phyloP scores from a whole-genome alignment of 2,797 vertebrate species.

The Sandelia bainsii region DNA sequence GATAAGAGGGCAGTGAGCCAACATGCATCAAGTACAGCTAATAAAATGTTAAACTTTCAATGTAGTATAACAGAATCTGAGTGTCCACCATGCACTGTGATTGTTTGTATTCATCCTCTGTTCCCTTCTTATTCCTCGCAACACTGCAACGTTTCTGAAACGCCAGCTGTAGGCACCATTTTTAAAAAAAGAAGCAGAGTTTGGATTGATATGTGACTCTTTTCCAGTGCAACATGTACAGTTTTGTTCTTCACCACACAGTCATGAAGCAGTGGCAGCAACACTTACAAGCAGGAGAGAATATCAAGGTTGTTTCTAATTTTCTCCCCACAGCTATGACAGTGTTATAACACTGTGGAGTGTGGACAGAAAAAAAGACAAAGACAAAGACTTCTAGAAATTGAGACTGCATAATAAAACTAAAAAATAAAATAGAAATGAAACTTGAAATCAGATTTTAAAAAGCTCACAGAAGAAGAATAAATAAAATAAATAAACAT shows the following conservation, averaged over 20 bases:
- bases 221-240: conserved; percentile 33
- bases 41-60: too few species aligned
- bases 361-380: conserved; percentile 16
- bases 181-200: neutral
- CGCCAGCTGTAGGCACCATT: neutral
- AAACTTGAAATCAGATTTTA: neutral
- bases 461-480: neutral
- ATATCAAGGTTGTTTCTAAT: neutral
- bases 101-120: too few species aligned
- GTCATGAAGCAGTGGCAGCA: conserved; percentile 11
- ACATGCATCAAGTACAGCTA: neutral
- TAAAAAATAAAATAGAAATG: too few species aligned
- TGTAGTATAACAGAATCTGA: too few species aligned
- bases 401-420: too few species aligned
- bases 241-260: neutral
- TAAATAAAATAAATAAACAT: conserved; percentile 56
- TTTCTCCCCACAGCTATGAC: conserved; percentile 5
- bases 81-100: neutral
- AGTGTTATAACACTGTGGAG: neutral
- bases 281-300: conserved; percentile 20
- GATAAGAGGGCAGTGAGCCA: neutral
- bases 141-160: neutral
- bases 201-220: conserved; percentile 29
- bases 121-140: too few species aligned
- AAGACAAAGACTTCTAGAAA: too few species aligned